Evolutionary conservation across 2,113 vertebrate species (phyloP).

Genomic region (Erythrocercus mccallii): DNA sequence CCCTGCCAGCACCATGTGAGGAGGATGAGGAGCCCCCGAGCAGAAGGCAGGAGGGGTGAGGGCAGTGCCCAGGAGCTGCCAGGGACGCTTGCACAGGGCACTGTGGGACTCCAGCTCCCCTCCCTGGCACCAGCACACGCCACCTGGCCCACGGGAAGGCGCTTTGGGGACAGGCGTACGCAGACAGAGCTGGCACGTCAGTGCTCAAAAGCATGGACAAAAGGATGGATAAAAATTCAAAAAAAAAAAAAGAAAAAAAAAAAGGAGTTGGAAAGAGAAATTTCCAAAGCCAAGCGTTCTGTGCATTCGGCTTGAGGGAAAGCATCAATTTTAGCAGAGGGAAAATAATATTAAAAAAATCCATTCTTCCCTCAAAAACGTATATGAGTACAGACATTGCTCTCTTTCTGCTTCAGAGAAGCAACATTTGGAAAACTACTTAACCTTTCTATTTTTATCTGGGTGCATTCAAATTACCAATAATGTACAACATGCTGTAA

Average conservation of each 20-base stretch:
- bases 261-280: neutral
- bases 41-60: neutral
- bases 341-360: neutral
- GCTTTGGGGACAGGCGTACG: neutral
- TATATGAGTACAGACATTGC: neutral
- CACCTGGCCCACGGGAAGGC: neutral
- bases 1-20: neutral
- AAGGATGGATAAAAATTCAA: too few species aligned
- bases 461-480: constrained; percentile 65
- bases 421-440: constrained; percentile 55
- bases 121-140: neutral
- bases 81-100: neutral
- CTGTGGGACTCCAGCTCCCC: neutral
- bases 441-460: constrained; percentile 69
- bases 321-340: neutral
- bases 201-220: neutral
- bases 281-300: neutral
- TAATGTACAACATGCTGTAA: constrained; percentile 62
- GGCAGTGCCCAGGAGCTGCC: rapidly evolving
- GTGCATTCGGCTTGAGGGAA: neutral
- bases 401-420: constrained; percentile 43
- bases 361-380: neutral
- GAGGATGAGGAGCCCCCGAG: neutral
- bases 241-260: neutral
- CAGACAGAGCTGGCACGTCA: neutral